Conservation (phyloP, 1,140 invertebrate species). For the Drosophila lacteicornis region DNA sequence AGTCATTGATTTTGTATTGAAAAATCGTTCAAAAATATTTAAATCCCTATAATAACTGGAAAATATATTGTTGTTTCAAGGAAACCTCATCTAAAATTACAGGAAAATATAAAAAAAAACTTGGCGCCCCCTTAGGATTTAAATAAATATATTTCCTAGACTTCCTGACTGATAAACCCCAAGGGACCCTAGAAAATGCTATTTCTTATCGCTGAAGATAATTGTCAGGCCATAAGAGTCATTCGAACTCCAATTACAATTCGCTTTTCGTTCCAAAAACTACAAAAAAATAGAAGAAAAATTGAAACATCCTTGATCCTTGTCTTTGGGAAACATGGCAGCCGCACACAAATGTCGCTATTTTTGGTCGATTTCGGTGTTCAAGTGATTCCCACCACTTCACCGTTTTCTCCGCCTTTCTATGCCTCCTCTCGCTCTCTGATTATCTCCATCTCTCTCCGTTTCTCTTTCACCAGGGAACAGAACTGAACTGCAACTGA, state of each 20-base stretch:
- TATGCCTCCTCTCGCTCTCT: not conserved
- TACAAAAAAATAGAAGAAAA: conserved; percentile 15
- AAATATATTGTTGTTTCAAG: not conserved
- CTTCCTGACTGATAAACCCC: conserved; percentile 35
- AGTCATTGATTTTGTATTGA: not conserved
- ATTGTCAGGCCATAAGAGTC: conserved; percentile 45
- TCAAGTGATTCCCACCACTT: conserved; percentile 69
- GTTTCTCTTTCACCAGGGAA: conserved; percentile 12
- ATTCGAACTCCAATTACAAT: conserved; percentile 66
- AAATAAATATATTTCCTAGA: not conserved
- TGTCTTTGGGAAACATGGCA: conserved; percentile 64
- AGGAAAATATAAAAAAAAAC: not conserved
- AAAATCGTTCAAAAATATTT: not conserved
- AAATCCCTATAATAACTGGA: not conserved
- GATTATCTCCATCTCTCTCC: not conserved
- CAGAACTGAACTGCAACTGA: conserved; percentile 27
- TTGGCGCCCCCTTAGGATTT: not conserved
- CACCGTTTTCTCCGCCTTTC: conserved; percentile 29
- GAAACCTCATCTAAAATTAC: not conserved
- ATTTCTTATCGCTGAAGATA: conserved; percentile 46
- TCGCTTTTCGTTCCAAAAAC: conserved; percentile 12
- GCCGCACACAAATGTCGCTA: conserved; percentile 77
- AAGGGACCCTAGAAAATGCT: conserved; percentile 11
- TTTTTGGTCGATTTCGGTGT: conserved; percentile 57
- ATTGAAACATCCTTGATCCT: conserved; percentile 56